Evolutionary conservation across 2,113 vertebrate genomes (phyloP).

Genomic region (Amphiprion ocellaris): DNA sequence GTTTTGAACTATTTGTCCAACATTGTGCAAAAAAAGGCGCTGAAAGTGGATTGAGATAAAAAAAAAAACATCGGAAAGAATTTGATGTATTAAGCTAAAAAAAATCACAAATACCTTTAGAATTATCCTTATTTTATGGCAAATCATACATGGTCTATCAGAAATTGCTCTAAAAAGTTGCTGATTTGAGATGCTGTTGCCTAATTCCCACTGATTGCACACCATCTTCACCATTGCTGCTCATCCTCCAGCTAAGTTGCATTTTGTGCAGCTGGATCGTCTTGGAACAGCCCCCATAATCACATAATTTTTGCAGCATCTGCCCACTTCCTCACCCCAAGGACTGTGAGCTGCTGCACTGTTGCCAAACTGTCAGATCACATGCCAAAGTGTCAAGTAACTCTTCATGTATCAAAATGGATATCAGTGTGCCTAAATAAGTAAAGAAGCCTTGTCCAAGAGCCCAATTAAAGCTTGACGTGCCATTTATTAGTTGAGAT

Average conservation of each 20-base stretch:
- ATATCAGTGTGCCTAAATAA: constrained; percentile 42
- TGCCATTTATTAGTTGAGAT: too few relatives aligned
- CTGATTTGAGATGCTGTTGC: too few relatives aligned
- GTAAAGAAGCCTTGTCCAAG: constrained; percentile 14
- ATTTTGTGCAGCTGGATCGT: constrained; percentile 18
- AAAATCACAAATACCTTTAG: too few relatives aligned
- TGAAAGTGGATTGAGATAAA: too few relatives aligned
- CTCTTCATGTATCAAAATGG: constrained; percentile 28
- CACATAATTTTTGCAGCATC: constrained; percentile 37
- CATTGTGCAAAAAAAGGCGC: too few relatives aligned
- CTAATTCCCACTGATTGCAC: too few relatives aligned
- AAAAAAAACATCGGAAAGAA: too few relatives aligned
- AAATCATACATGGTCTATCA: too few relatives aligned
- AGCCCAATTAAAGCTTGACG: neutral
- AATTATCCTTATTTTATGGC: too few relatives aligned
- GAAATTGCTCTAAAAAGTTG: too few relatives aligned
- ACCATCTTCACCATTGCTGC: neutral
- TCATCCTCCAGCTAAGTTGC: neutral
- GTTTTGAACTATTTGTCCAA: too few relatives aligned
- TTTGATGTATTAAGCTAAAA: too few relatives aligned
- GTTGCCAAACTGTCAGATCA: constrained; percentile 55
- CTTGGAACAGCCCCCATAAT: constrained; percentile 26
- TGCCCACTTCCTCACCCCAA: constrained; percentile 31
- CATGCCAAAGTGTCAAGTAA: constrained; percentile 50
- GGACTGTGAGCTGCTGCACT: constrained; percentile 1